Percentiles rank a stretch among this genome's conserved stretches.
Evolutionary conservation across 2,888 invertebrate species (phyloP).

Genomic region (Pristionchus mayeri): DNA sequence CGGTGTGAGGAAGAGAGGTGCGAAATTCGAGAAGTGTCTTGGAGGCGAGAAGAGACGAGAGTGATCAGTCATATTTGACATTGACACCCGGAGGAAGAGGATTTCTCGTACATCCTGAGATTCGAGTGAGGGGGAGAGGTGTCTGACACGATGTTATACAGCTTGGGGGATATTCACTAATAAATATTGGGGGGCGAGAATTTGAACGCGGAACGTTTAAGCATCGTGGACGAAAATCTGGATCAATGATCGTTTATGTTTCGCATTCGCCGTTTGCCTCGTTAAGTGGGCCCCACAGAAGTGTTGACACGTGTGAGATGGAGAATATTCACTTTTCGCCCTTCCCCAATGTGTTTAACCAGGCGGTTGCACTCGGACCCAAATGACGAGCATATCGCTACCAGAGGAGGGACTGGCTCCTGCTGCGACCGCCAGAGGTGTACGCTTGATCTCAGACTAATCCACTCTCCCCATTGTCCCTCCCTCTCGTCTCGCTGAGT

Average conservation of each 20-base stretch:
- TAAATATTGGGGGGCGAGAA: not conserved
- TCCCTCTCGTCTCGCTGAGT: not conserved
- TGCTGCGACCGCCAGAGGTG: slow-evolving; percentile 19
- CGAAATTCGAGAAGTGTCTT: not conserved
- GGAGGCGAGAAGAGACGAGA: not conserved
- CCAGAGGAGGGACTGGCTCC: not conserved
- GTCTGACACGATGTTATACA: slow-evolving; percentile 37
- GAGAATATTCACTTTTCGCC: not conserved
- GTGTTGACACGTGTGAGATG: slow-evolving; percentile 31
- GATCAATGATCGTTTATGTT: slow-evolving; percentile 21
- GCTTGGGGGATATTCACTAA: not conserved
- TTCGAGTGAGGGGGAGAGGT: not conserved
- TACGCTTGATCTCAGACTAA: not conserved
- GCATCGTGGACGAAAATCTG: not conserved
- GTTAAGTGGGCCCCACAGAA: slow-evolving; percentile 23
- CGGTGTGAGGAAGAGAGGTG: not conserved
- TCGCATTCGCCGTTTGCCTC: slow-evolving; percentile 18
- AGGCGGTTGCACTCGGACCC: not conserved
- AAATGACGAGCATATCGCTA: not conserved
- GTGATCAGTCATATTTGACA: slow-evolving; percentile 42
- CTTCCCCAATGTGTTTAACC: not conserved
- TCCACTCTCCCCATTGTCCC: slow-evolving; percentile 12
- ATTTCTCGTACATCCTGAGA: slow-evolving; percentile 12
- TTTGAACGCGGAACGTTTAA: not conserved
- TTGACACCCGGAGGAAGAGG: slow-evolving; percentile 20